Evolutionary conservation across 2,113 vertebrate genomes (phyloP), one percentile per base, ranked within the genome.

Genomic region (Todiramphus saurophagus): DNA sequence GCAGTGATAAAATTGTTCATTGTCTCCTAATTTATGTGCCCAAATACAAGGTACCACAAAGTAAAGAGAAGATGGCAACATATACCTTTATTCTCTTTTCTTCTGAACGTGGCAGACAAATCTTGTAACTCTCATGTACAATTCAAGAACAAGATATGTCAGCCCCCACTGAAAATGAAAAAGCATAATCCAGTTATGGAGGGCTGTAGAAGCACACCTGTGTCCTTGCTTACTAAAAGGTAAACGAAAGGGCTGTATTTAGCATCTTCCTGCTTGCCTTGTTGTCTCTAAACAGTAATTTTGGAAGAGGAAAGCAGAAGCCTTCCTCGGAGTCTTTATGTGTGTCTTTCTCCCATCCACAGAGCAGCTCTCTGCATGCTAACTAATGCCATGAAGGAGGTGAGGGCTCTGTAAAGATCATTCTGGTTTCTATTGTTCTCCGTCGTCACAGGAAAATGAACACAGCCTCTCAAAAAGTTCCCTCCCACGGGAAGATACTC

Each of bases 381-480:
- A 96, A 96, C 78, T 94, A 93, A 58, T 62, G 77, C 74, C 62
- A 72, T 0, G 2, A 68, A 95, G 87, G 77, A 87, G 69, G 58
- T 3, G 77, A 81, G 81, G 74, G 74, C 69, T 82, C 84, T 83
- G 66, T 93, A 84, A 96, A 91, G 87, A 96, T 94, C 87, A 53
- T 75, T 95, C 87, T 79, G 83, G 74, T 68, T 96, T 94, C 96
- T 94, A 96, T 93, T 96, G 94, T 97, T 96, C 91, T 94, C 77
- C 1, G 6, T 76, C 87, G 94, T 87, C 77, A 64, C 81, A 94
- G 74, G 70, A 96, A 96, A 95, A 96, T 93, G 93, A 97, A 95
- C 93, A 97, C 91, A 95, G 92, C 44, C 68, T 94, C 95, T 97
- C 92, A 89, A 85, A 97, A 97, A 94, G 91, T 96, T 96, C 83